Evolutionary conservation across 1,140 invertebrate species (phyloP), one percentile per base, ranked within the genome.

Genomic region (Anoplolepis gracilipes): DNA sequence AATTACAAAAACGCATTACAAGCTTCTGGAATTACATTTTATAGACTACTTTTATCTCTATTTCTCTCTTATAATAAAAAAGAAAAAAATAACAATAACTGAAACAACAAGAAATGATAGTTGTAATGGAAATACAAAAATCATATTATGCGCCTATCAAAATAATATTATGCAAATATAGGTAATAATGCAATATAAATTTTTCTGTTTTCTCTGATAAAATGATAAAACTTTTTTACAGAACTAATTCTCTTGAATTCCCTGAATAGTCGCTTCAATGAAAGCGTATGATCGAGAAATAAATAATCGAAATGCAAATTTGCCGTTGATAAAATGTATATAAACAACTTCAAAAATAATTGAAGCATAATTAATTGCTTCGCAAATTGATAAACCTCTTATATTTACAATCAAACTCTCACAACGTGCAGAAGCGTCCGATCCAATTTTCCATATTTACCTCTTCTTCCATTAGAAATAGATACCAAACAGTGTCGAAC

Each of bases 251-350:
- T 7, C 61, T 30, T 10, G 8, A 64, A 36, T 64, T 64, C 28
- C 19, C 61, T 3, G 30, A 64, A 33, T 64, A 64, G 28, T 7
- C 61, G 61, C 30, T n/a, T 30, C 19, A 8, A 64, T 64, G n/a
- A 64, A 64, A 19, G 61, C 61, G 8, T 30, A 64, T 30, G 22
- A 16, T 42, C 36, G 30, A 30, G 36, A 16, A 67, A 67, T 67
- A 36, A 64, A 67, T 67, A 67, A 42, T 67, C n/a, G 25, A 67
- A 22, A 67, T 42, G 65, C 39, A 67, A 46, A 39, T 25, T 10
- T 8, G 10, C 4, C 65, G n/a, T 16, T 25, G 36, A 67, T 67
- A 67, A 67, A 67, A 13, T 33, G 16, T 33, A 30, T 30, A 36
- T 33, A 64, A 64, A 62, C 8, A n/a, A 67, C 22, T 67, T 67